Base-by-base conservation (phyloP, 2,113 vertebrate genomes). In the Solenodon paradoxus region DNA sequence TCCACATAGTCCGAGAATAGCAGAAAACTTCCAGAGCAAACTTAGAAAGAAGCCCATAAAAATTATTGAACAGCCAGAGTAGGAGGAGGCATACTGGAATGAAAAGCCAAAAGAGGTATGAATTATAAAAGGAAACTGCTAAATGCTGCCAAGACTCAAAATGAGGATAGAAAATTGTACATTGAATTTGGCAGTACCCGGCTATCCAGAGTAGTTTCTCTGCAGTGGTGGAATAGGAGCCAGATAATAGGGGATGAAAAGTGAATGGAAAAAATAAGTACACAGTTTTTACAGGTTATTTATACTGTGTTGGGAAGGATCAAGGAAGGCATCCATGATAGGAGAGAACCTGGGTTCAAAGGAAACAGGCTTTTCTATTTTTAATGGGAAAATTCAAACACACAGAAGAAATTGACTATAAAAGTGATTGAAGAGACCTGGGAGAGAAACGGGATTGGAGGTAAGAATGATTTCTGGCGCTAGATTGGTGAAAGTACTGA, bases 11-110 rank as follows among this genome's bases (percentile, higher is more conserved):
- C 5, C 85, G 30, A 80, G 64, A 84, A 55, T 32, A 51, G 49
- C 55, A 81, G 75, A 84, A 95, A 88, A 81, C 19, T 32, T 57
- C 68, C 49, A 71, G 30, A 83, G 53, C 26, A 69, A 72, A 30
- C 66, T 84, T 92, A 49, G 84, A 95, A 87, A 90, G 92, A 95
- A 94, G 71, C 53, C 20, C 17, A 12, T 63, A 59, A 90, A 88
- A 87, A 72, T 85, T 74, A 89, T 17, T 85, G 79, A 83, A 83
- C 49, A 89, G n/a, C 83, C 53, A 69, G 74, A 78, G 32, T 68
- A 74, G 78, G 47, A 81, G 53, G 40, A 92, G 61, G 45, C 24
- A 28, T 68, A 9, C 51, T 55, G 15, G 28, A 83, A 79, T n/a
- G 59, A 75, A 91, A 89, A 94, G 17, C 71, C 88, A 86, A 32